phyloP scores from a whole-genome alignment of 2,797 vertebrate species.

The Momotus momota region DNA sequence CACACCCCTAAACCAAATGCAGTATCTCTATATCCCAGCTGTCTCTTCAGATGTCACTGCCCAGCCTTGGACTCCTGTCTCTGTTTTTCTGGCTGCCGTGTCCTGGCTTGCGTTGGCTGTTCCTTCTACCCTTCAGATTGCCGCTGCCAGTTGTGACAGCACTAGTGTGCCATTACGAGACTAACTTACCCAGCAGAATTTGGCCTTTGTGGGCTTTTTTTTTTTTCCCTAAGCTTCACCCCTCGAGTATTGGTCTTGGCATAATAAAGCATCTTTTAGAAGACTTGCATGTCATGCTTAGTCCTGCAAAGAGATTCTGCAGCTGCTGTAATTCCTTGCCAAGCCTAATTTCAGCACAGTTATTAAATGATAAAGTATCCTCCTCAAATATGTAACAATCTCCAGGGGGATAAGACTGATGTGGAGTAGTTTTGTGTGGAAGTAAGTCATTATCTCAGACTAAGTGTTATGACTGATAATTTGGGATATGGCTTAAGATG shows the following conservation, averaged over 20 bases:
- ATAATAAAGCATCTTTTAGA: not conserved
- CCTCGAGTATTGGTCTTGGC: not conserved
- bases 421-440: not conserved
- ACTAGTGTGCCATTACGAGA: not conserved
- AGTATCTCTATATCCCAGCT: not conserved
- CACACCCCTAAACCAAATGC: not conserved
- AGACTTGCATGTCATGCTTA: not conserved
- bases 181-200: not conserved
- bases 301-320: not conserved
- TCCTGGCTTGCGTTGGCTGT: not conserved
- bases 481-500: not conserved
- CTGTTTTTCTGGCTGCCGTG: not conserved
- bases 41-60: not conserved
- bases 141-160: not conserved
- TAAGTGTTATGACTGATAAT: not conserved
- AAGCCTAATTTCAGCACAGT: not conserved
- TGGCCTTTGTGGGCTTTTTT: not conserved
- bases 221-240: not conserved
- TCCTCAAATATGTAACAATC: not conserved
- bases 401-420: conserved; percentile 1
- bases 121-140: not conserved
- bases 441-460: not conserved
- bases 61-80: not conserved
- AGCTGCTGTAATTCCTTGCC: not conserved
- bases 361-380: not conserved